These are phyloP conservation scores for Halcyon malimbica DNA, from an alignment of 2,113 vertebrate genomes.

Conservation along the genomic window DNA sequence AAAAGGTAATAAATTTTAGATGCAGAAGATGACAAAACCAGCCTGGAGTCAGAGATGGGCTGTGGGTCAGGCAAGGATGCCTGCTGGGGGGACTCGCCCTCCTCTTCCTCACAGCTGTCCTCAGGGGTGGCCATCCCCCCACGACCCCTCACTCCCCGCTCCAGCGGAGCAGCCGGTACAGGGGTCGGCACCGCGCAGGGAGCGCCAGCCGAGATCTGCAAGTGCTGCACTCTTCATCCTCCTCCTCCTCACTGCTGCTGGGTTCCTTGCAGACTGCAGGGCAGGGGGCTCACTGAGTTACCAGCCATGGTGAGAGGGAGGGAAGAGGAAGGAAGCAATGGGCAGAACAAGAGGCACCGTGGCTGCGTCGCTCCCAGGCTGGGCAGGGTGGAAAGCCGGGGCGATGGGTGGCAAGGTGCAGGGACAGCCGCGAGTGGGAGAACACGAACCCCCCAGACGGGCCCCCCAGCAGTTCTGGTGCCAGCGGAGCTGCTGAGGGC, in stretches of 20 bases:
- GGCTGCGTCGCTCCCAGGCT: fast-evolving
- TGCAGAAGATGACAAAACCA: not conserved
- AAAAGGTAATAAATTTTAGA: not conserved
- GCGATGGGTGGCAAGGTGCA: too few species aligned
- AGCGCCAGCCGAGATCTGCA: fast-evolving
- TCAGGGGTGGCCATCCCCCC: not conserved
- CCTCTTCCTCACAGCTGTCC: not conserved
- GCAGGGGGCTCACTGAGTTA: not conserved
- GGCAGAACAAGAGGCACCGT: not conserved
- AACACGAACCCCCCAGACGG: fast-evolving
- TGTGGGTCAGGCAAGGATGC: fast-evolving
- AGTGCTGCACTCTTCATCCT: not conserved
- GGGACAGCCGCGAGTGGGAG: not conserved
- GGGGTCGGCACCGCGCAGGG: not conserved
- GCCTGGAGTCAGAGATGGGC: not conserved
- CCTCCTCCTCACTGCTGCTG: not conserved
- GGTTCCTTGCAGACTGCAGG: fast-evolving
- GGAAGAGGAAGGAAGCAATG: not conserved
- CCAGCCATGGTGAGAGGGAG: not conserved
- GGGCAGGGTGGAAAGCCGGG: not conserved
- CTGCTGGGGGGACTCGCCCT: not conserved
- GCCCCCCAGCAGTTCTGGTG: not conserved
- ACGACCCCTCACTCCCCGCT: not conserved
- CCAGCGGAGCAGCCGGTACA: fast-evolving
- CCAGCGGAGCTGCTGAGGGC: not conserved